Base-by-base conservation (phyloP, 1,140 invertebrate species). In the Microplitis mediator region DNA sequence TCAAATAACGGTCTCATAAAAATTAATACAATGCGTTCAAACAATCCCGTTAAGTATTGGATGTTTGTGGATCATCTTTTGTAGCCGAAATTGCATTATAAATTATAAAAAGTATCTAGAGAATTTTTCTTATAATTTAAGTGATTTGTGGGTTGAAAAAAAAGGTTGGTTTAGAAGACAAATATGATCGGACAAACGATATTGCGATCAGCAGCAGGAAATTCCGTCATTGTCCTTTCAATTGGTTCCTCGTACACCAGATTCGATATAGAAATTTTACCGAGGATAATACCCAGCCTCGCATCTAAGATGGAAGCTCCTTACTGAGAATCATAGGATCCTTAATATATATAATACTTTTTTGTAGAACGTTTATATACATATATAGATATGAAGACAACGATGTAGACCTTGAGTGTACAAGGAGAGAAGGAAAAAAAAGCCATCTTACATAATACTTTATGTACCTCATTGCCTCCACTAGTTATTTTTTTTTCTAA, bases 291-390 rank as follows among this genome's bases (percentile, higher is more conserved):
- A 69, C 58, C 35, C 69, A 70, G 14, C 61, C 64, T 68, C 64
- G 11, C 71, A 60, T 71, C 74, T 73, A 60, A 70, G 67, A 60
- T 69, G 54, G 63, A 80, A 80, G 78, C 79, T 79, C 62, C 79
- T 80, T 80, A 80, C 66, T 52, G 61, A 66, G 65, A 69, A 67
- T 76, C 75, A 78, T 74, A 75, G 72, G 73, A 64, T 74, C 54
- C 65, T 65, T 67, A 76, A 75, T 79, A 79, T 45, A 23, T 23
- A 45, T 45, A 45, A 45, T 45, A 45, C 39, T 45, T 45, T 45
- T 11, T 45, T 45, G 6, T 45, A 45, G 39, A 45, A 11, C 39
- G 39, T 45, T 45, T 45, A 45, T 45, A 45, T 45, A 45, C 11
- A 45, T 45, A 45, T 45, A 45, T 45, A 45, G 39, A 45, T 45